Evolutionary conservation across 2,797 vertebrate genomes (phyloP).

Genomic region (Tragopan temminckii): DNA sequence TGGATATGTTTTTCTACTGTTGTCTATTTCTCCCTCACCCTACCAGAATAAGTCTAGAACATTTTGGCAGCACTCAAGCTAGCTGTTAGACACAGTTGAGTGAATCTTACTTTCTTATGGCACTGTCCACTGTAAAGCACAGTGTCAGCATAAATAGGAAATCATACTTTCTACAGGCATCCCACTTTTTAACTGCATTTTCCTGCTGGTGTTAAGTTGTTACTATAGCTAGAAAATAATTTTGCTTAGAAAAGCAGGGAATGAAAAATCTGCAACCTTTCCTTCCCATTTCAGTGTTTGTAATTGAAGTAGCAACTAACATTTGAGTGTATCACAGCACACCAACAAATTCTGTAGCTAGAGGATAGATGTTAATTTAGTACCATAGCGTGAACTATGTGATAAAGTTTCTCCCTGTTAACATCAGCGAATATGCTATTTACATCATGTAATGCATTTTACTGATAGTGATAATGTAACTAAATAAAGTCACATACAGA

Average conservation of each 20-base stretch:
- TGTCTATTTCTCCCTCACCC: not conserved
- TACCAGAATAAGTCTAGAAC: not conserved
- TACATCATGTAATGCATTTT: not conserved
- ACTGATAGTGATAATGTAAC: constrained; percentile 27
- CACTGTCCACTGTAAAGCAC: not conserved
- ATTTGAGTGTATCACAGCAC: not conserved
- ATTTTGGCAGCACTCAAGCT: not conserved
- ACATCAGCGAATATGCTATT: constrained; percentile 30
- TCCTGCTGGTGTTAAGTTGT: not conserved
- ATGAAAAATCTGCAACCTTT: not conserved
- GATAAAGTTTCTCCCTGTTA: constrained; percentile 12
- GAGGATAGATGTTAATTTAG: constrained; percentile 16
- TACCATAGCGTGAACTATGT: not conserved
- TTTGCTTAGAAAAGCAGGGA: constrained; percentile 32
- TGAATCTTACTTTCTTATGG: not conserved
- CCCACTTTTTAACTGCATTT: constrained; percentile 40
- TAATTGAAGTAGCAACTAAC: not conserved
- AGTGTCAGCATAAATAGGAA: constrained; percentile 13
- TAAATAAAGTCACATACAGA: not conserved
- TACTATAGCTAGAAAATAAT: not conserved
- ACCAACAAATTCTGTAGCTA: constrained; percentile 7
- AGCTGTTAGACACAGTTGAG: not conserved
- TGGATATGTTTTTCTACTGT: too few species aligned
- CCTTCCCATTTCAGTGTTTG: not conserved
- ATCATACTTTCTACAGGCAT: not conserved